A percentile compares a stretch with the other conserved stretches of the same genome.
Evolutionary conservation across 2,797 vertebrate genomes (phyloP).

Genomic region (Toxotes lorentzi): DNA sequence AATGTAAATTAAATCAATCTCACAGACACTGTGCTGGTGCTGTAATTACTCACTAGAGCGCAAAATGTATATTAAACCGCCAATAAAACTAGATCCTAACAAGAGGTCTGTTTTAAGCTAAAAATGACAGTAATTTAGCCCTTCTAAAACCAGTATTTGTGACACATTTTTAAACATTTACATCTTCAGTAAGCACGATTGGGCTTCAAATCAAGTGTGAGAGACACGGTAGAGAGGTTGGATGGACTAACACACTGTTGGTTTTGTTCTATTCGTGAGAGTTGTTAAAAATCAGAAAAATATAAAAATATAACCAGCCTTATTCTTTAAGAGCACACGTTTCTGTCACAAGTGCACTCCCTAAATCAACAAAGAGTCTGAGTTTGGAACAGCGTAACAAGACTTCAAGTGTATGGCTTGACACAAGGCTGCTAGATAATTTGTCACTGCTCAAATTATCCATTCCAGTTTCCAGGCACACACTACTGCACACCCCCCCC

Average conservation of each 20-base stretch:
- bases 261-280: slow-evolving; percentile 18
- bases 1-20: not conserved
- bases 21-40: not conserved
- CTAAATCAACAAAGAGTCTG: slow-evolving; percentile 27
- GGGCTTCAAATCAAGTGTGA: not conserved
- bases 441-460: slow-evolving; percentile 72
- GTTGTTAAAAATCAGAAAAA: slow-evolving; percentile 27
- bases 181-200: not conserved
- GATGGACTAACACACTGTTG: not conserved
- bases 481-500: slow-evolving; percentile 12
- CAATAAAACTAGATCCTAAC: slow-evolving; percentile 8
- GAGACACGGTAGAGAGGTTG: not conserved
- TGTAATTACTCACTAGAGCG: not conserved
- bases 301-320: slow-evolving; percentile 10
- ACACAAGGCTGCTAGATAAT: slow-evolving; percentile 61
- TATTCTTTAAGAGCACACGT: slow-evolving; percentile 29
- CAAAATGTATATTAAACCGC: not conserved
- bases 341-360: slow-evolving; percentile 22
- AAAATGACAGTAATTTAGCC: not conserved
- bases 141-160: not conserved
- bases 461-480: slow-evolving; percentile 46
- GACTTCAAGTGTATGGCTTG: slow-evolving; percentile 38
- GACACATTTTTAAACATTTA: slow-evolving; percentile 1
- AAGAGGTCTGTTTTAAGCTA: not conserved
- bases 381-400: slow-evolving; percentile 28